A percentile compares a stretch with the other conserved stretches of the same genome.
Evolutionary conservation across 2,113 vertebrate species (phyloP).

Genomic region (Zonotrichia leucophrys): DNA sequence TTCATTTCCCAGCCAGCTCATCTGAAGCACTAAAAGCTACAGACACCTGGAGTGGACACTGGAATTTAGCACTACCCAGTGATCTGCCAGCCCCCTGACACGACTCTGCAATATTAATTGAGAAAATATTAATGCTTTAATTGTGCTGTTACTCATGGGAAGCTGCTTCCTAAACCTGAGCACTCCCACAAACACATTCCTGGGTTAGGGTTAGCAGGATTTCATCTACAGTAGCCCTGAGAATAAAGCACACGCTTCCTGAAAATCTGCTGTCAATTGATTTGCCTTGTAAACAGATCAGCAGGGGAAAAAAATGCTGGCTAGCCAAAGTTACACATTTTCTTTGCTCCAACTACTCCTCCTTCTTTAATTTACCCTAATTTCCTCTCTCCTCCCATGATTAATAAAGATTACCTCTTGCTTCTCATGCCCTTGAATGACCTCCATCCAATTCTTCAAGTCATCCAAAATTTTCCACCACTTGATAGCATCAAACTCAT

Average conservation of each 20-base stretch:
- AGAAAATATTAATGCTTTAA: neutral
- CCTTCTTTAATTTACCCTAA: neutral
- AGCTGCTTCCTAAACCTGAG: neutral
- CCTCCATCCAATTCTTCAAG: neutral
- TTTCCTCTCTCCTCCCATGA: conserved; percentile 32
- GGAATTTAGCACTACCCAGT: neutral
- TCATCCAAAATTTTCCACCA: neutral
- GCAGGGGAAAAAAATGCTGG: neutral
- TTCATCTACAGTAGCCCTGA: neutral
- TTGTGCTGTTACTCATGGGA: neutral
- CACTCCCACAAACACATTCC: neutral
- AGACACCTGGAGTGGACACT: neutral
- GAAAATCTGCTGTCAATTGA: conserved; percentile 31
- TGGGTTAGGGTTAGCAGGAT: neutral
- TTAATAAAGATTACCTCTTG: conserved; percentile 22
- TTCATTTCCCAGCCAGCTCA: conserved; percentile 7
- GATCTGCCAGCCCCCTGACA: neutral
- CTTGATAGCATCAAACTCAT: neutral
- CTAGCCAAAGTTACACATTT: neutral
- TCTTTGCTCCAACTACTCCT: conserved; percentile 20
- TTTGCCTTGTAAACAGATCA: conserved; percentile 31
- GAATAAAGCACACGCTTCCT: neutral
- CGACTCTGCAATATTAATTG: neutral
- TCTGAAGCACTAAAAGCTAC: neutral
- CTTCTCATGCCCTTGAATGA: conserved; percentile 31